Evolutionary conservation across 92 coral and sea anemone species (phyloP).

Genomic region (Palythoa grandis): DNA sequence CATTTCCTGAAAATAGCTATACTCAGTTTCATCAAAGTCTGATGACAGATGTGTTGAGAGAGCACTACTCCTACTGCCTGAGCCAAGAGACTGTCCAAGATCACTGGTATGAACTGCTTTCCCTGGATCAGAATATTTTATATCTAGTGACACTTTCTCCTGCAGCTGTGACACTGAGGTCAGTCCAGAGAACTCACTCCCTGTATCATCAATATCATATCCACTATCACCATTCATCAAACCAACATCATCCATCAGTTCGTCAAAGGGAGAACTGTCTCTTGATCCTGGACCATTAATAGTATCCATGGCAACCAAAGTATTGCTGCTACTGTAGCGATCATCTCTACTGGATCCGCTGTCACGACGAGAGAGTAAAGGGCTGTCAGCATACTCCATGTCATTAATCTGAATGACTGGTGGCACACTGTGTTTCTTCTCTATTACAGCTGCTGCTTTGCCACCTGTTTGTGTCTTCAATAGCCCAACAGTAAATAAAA

Average conservation of each 20-base stretch:
- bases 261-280: conserved; percentile 8
- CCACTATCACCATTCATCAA: conserved; percentile 70
- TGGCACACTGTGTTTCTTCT: conserved; percentile 9
- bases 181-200: conserved; percentile 64
- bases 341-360: conserved; percentile 59
- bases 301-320: conserved; percentile 72
- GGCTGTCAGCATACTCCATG: conserved; percentile 47
- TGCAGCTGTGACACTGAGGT: conserved; percentile 56
- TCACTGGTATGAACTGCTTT: conserved; percentile 54
- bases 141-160: conserved; percentile 7
- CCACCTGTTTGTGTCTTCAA: background rate
- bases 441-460: background rate
- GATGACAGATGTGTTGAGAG: conserved; percentile 36
- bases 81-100: conserved; percentile 67
- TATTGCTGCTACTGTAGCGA: conserved; percentile 71
- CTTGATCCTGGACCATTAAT: conserved; percentile 54
- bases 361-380: conserved; percentile 50
- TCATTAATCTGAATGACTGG: conserved; percentile 65
- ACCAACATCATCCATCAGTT: conserved; percentile 13
- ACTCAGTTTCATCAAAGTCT: conserved; percentile 81
- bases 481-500: background rate
- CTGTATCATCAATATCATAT: conserved; percentile 74
- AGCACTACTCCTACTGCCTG: conserved; percentile 58
- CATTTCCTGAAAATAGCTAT: conserved; percentile 80
- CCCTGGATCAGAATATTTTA: conserved; percentile 10